phyloP scores from a whole-genome alignment of 2,113 vertebrate genomes.

The Cyrtonyx montezumae region DNA sequence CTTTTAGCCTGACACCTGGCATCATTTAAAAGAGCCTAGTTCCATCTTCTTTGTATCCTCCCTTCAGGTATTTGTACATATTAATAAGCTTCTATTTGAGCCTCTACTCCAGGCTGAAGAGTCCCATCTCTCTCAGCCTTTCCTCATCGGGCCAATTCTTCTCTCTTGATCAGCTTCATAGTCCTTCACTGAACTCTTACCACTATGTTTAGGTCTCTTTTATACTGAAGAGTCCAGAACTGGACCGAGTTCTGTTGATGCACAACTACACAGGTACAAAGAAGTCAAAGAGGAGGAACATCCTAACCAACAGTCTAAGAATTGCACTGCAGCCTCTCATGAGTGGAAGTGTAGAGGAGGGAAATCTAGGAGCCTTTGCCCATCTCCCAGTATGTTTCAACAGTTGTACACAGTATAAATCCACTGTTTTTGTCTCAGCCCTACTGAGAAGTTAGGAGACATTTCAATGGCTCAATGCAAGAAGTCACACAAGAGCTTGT shows the following conservation, averaged over 20 bases:
- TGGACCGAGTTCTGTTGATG: neutral
- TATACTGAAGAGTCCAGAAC: neutral
- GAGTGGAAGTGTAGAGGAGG: fast-evolving
- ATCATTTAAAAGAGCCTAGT: no score
- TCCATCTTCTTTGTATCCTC: no score
- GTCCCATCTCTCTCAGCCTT: no score
- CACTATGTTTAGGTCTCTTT: no score
- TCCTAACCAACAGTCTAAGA: neutral
- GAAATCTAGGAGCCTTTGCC: neutral
- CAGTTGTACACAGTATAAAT: neutral
- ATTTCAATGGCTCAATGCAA: neutral
- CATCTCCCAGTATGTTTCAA: neutral
- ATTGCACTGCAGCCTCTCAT: neutral
- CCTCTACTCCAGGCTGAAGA: no score
- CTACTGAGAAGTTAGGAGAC: neutral
- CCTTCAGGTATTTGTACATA: no score
- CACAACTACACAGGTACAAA: neutral
- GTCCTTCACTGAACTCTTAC: no score
- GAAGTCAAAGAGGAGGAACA: neutral
- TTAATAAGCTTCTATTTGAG: no score
- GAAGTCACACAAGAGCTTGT: neutral
- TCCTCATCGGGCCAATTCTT: no score
- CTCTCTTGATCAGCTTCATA: no score
- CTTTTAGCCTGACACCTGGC: no score
- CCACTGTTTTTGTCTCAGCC: neutral